Evolutionary conservation across 2,797 vertebrate genomes (phyloP).

Genomic region (Potorous gilbertii): DNA sequence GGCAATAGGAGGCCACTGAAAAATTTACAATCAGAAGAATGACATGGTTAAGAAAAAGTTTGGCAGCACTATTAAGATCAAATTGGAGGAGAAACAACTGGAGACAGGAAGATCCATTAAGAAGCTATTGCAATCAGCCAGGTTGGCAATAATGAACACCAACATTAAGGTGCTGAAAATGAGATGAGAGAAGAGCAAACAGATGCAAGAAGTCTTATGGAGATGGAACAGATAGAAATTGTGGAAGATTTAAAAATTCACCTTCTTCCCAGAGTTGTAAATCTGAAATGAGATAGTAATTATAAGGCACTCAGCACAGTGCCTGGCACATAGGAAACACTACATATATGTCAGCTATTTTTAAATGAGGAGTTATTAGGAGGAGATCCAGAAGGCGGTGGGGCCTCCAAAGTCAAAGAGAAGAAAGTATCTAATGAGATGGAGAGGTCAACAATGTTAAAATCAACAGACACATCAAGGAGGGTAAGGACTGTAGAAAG

Average conservation of each 20-base stretch:
- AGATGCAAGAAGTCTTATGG: not conserved
- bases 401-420: not conserved
- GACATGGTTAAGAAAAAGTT: constrained; percentile 47
- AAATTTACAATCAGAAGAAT: constrained; percentile 18
- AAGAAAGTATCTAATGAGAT: not conserved
- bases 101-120: constrained; percentile 25
- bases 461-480: not conserved
- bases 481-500: not conserved
- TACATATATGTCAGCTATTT: not conserved
- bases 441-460: not conserved
- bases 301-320: not conserved
- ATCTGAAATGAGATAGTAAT: not conserved
- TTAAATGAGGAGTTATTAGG: not conserved
- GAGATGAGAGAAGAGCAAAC: constrained; percentile 26
- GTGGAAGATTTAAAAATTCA: not conserved
- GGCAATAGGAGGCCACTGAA: constrained; percentile 16
- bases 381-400: not conserved
- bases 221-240: not conserved
- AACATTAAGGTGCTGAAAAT: not conserved
- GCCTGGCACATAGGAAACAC: not conserved
- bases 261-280: not conserved
- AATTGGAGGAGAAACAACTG: not conserved
- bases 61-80: constrained; percentile 39
- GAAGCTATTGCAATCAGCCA: not conserved
- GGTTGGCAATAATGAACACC: constrained; percentile 3